Evolutionary conservation across 2,797 vertebrate species (phyloP), one percentile per base, ranked within the genome.

Genomic region (Silurus lanzhouensis): DNA sequence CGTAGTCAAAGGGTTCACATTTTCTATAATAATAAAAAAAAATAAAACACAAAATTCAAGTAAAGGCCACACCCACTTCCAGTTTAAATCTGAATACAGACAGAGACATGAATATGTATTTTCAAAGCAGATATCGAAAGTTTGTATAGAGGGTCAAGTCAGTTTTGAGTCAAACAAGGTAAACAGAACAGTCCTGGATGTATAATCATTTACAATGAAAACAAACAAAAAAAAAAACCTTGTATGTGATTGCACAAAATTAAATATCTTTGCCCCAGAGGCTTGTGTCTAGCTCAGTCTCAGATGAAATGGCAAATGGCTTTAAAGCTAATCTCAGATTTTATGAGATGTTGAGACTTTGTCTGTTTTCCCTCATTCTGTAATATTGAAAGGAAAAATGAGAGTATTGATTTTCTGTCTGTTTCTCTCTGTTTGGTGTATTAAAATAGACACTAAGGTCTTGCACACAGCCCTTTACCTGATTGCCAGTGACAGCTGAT

Each of bases 341-440:
- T 91, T 91, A 91, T 90, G 86, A 88, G 87, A 84, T 88, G 85
- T 90, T 89, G 85, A 81, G 82, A 84, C 89, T 89, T 89, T 87
- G 86, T 85, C 88, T 86, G 89, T 89, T 88, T 90, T 89, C 90
- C 87, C 85, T 89, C 87, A 90, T 90, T 92, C 89, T 93, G 90
- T 93, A 92, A 93, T 93, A 93, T 92, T 91, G 88, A 90, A 90
- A 91, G 70, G 87, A 90, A 92, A 93, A 94, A 93, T 93, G 90
- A 93, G 92, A 88, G 6, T 76, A 94, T 94, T 88, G 93, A 95
- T 94, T 94, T 94, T 92, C 91, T 92, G 93, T 93, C 93, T 89
- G 91, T 90, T 92, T 91, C 91, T 93, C 78, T 92, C 91, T 90
- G 90, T 91, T 87, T 90, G 89, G 92, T 92, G 93, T 94, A 93